Evolutionary conservation across 2,888 invertebrate genomes (phyloP).

Genomic region (Dynastes maya): DNA sequence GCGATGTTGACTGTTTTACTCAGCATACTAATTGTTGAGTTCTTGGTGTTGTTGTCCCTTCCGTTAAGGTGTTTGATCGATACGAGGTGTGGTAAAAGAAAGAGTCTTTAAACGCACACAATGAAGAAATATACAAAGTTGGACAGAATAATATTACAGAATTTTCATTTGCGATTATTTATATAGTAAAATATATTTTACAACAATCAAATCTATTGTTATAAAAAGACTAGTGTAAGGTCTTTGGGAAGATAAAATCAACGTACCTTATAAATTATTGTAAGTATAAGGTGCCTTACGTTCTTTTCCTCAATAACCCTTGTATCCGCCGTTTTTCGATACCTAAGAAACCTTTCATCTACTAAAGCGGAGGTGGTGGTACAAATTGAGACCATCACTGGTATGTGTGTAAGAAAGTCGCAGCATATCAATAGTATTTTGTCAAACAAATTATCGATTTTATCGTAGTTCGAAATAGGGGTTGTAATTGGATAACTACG

Average conservation of each 20-base stretch:
- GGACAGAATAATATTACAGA: no score
- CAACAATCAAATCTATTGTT: no score
- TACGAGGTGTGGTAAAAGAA: neutral
- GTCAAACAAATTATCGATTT: slow-evolving; percentile 7
- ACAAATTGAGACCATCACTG: no score
- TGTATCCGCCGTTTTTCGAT: no score
- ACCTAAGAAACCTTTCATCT: slow-evolving; percentile 8
- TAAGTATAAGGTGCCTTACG: neutral
- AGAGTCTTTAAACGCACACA: no score
- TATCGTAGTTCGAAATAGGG: neutral
- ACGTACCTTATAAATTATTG: no score
- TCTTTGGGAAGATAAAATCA: no score
- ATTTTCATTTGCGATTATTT: no score
- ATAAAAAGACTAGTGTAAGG: no score
- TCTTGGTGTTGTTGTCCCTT: neutral
- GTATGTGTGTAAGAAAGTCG: no score
- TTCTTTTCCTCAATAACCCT: neutral
- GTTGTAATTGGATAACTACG: slow-evolving; percentile 5
- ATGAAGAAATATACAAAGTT: no score
- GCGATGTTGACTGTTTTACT: slow-evolving; percentile 24
- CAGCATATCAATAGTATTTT: neutral
- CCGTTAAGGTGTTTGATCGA: slow-evolving; percentile 35
- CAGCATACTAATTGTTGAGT: slow-evolving; percentile 14
- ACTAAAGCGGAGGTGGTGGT: neutral
- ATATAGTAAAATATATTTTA: no score